These are phyloP conservation scores for Drosophila fuyamai DNA, from an alignment of 1,140 invertebrate genomes.

Conservation along the genomic window DNA sequence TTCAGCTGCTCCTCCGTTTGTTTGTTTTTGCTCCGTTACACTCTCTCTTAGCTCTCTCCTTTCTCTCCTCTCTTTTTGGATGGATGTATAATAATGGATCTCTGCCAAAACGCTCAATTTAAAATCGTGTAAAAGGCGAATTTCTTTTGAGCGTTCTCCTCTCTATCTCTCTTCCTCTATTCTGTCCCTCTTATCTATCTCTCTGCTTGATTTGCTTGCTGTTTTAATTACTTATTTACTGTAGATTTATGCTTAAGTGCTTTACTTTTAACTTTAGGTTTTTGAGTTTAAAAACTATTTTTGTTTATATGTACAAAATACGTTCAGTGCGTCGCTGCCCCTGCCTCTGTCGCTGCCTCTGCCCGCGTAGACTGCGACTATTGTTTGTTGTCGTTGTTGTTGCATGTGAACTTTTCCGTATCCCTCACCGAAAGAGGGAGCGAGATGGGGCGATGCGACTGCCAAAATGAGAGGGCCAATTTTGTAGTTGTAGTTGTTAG, in stretches of 20 bases:
- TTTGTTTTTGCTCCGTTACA: constrained; percentile 34
- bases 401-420: constrained; percentile 58
- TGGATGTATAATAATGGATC: constrained; percentile 43
- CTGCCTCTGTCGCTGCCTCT: constrained; percentile 17
- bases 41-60: not conserved
- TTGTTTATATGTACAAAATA: constrained; percentile 48
- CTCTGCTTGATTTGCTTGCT: constrained; percentile 21
- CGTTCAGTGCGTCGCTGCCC: constrained; percentile 40
- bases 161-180: constrained; percentile 13
- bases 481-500: constrained; percentile 33
- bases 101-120: constrained; percentile 57
- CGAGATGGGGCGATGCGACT: constrained; percentile 33
- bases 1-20: constrained; percentile 26
- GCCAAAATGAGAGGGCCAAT: constrained; percentile 44
- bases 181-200: constrained; percentile 5
- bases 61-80: constrained; percentile 33
- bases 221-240: constrained; percentile 27
- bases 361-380: constrained; percentile 27
- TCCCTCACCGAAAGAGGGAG: constrained; percentile 42
- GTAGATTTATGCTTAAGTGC: constrained; percentile 51
- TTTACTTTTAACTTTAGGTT: constrained; percentile 30
- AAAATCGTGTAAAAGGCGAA: constrained; percentile 79
- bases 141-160: constrained; percentile 59
- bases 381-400: constrained; percentile 53
- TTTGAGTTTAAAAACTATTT: constrained; percentile 61